These are phyloP conservation scores for Merluccius polli DNA, from an alignment of 2,797 vertebrate genomes.

Conservation along the genomic window DNA sequence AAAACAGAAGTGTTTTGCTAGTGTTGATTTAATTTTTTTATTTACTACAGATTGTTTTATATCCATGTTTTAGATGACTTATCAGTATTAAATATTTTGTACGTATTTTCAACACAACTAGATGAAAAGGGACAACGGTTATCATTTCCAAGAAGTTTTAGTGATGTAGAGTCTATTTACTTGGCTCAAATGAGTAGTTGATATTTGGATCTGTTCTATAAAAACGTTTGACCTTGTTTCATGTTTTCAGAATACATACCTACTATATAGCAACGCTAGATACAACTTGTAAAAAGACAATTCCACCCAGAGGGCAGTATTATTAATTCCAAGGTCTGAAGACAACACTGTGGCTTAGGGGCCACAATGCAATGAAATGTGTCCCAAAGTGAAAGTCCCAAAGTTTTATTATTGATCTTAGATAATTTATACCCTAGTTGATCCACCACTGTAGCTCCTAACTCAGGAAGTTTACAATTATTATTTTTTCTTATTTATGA, in stretches of 20 bases:
- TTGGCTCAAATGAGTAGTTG: slow-evolving; percentile 23
- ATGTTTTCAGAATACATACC: background rate
- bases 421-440: slow-evolving; percentile 27
- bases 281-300: slow-evolving; percentile 18
- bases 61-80: slow-evolving; percentile 60
- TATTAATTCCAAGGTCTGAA: slow-evolving; percentile 38
- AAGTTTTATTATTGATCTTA: slow-evolving; percentile 35
- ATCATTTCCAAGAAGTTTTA: slow-evolving; percentile 51
- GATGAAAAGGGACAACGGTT: slow-evolving; percentile 60
- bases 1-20: slow-evolving; percentile 38
- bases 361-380: slow-evolving; percentile 29
- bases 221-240: background rate
- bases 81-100: slow-evolving; percentile 76
- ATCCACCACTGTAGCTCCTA: slow-evolving; percentile 47
- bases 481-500: slow-evolving; percentile 12
- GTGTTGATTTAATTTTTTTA: slow-evolving; percentile 52
- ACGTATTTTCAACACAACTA: slow-evolving; percentile 62
- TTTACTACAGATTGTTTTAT: slow-evolving; percentile 35
- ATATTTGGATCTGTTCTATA: background rate
- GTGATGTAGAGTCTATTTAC: slow-evolving; percentile 23
- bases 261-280: background rate
- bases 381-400: slow-evolving; percentile 33
- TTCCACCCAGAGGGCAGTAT: slow-evolving; percentile 65
- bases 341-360: slow-evolving; percentile 29
- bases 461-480: slow-evolving; percentile 69